Percentiles rank a stretch among this genome's conserved stretches.
Conservation (phyloP, 1,140 invertebrate genomes). For the Lepidurus arcticus region DNA sequence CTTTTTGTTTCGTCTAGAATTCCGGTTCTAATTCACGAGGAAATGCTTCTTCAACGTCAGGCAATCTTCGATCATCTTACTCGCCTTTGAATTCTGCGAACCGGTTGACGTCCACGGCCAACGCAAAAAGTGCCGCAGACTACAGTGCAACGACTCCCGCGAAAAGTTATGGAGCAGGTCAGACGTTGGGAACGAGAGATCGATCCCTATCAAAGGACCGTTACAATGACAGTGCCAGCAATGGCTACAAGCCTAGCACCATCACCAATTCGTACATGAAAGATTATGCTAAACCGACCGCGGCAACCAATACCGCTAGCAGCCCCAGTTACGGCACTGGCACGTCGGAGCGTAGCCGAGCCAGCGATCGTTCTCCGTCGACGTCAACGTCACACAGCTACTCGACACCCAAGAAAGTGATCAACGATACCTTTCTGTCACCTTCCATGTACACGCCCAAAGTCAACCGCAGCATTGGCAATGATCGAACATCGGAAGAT, state of each 20-base stretch:
- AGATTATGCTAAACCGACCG: slow-evolving; percentile 11
- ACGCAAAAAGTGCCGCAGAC: background rate
- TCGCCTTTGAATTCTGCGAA: background rate
- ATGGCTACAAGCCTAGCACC: background rate
- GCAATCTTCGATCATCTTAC: slow-evolving; percentile 13
- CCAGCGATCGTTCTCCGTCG: background rate
- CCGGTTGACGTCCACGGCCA: slow-evolving; percentile 1
- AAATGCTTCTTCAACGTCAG: background rate
- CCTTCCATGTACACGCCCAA: slow-evolving; percentile 16
- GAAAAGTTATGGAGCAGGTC: slow-evolving; percentile 6
- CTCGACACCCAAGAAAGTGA: slow-evolving; percentile 22
- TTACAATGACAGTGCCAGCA: slow-evolving; percentile 23
- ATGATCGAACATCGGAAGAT: slow-evolving; percentile 22
- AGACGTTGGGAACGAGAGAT: background rate
- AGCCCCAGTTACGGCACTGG: slow-evolving; percentile 9
- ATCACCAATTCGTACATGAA: background rate
- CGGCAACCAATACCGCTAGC: background rate
- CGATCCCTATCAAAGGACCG: slow-evolving; percentile 1
- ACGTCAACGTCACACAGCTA: slow-evolving; percentile 19
- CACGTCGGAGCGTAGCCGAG: slow-evolving; percentile 16
- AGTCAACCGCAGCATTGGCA: slow-evolving; percentile 28
- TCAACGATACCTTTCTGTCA: slow-evolving; percentile 29
- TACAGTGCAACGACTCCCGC: background rate
- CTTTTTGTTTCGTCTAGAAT: background rate
- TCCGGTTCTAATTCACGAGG: background rate